Base-by-base conservation (phyloP, 2,797 vertebrate genomes). In the Hydrolagus colliei region DNA sequence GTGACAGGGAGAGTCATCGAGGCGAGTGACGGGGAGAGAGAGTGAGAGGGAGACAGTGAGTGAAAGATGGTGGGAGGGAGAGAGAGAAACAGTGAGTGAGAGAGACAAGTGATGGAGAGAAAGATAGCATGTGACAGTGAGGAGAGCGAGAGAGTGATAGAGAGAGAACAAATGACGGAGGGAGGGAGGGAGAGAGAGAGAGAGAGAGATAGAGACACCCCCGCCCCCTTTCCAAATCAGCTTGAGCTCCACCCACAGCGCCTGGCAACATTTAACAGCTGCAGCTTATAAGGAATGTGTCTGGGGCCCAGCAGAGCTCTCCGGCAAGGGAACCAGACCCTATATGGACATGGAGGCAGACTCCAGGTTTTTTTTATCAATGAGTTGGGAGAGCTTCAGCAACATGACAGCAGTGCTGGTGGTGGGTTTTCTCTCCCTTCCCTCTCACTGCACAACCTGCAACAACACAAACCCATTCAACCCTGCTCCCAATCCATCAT, bases 271-370 rank as follows among this genome's bases (percentile, higher is more conserved):
- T 61, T 20, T 16, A 62, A 80, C 97, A 97, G 97, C 97, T 98
- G 97, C 96, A 96, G 96, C 95, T 95, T 95, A 96, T 96, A 97
- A 97, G 97, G 97, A 98, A 98, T 98, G 97, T 90, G 90, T 63
- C 59, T 96, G 96, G 92, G 94, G 96, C 96, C 95, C 91, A 93
- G 92, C 96, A 95, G 96, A 97, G 95, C 90, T 90, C 89, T 90
- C 87, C 89, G 88, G 91, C 90, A 92, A 91, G 96, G 96, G 96
- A 97, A 97, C 94, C 93, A 93, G 93, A 95, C 97, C 97, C 97
- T 98, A 98, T 98, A 98, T 96, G 97, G 97, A 90, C 95, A 96
- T 92, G 93, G 95, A 97, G 96, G 95, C 95, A 89, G 91, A 94
- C 93, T 93, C 95, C 72, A 73, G 35, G 41, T 52, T 52, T 32